phyloP scores from a whole-genome alignment of 37 sponge, comb jelly and placozoan genomes.

The Corticium candelabrum region DNA sequence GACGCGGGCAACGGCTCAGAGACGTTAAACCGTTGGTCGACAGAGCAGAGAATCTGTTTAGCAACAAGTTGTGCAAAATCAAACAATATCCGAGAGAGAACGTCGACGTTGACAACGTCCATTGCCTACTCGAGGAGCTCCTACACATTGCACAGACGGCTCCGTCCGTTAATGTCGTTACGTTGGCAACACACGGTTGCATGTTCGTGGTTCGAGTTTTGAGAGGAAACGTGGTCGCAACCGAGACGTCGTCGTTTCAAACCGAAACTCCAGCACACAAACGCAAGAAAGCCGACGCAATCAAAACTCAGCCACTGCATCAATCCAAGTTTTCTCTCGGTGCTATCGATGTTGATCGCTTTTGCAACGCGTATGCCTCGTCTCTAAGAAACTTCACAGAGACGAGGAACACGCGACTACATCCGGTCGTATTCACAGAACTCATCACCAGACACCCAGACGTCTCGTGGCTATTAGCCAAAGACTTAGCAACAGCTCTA shows the following conservation, averaged over 20 bases:
- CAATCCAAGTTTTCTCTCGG: not conserved
- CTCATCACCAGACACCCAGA: not conserved
- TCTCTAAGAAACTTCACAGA: not conserved
- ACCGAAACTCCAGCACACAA: too few relatives aligned
- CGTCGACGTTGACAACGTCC: slow-evolving; percentile 13
- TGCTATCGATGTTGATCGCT: not conserved
- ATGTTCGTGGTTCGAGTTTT: slow-evolving; percentile 31
- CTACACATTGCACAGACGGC: not conserved
- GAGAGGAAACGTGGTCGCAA: too few relatives aligned
- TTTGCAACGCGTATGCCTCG: not conserved
- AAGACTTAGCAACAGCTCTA: not conserved
- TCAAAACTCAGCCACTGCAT: not conserved
- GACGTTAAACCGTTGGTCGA: slow-evolving; percentile 12
- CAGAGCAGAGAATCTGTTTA: slow-evolving; percentile 7
- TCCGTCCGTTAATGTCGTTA: not conserved
- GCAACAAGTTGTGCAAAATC: slow-evolving; percentile 28
- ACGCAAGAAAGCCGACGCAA: too few relatives aligned
- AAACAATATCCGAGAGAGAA: slow-evolving; percentile 33
- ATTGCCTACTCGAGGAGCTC: slow-evolving; percentile 14
- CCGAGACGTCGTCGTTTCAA: too few relatives aligned
- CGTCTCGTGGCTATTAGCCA: not conserved
- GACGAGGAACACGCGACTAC: not conserved
- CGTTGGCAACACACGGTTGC: slow-evolving; percentile 17
- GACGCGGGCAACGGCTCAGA: not conserved
- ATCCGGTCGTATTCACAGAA: not conserved